phyloP scores from a whole-genome alignment of 2,888 invertebrate genomes.

The Palloptera scutellata region DNA sequence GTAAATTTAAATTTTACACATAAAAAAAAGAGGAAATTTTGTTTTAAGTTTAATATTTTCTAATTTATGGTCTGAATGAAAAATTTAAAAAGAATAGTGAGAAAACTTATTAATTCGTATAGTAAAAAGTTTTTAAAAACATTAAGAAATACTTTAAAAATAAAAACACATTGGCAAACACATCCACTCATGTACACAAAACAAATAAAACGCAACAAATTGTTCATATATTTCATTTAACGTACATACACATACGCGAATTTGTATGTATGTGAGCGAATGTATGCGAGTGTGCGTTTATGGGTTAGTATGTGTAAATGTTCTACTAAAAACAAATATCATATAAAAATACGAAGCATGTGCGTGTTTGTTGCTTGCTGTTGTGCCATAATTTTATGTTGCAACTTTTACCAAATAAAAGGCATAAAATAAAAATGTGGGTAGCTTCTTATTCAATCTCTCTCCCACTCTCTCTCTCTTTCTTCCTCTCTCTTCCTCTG shows the following conservation, averaged over 20 bases:
- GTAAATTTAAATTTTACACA: too few species aligned
- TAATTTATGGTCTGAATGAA: too few species aligned
- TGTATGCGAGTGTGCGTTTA: conserved; percentile 4
- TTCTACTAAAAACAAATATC: background rate
- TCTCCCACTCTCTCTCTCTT: background rate
- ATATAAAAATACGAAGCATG: background rate
- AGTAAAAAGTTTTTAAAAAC: too few species aligned
- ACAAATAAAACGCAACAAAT: too few species aligned
- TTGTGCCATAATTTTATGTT: background rate
- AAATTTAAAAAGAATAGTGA: too few species aligned
- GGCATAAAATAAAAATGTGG: background rate
- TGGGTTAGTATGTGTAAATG: background rate
- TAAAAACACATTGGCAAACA: too few species aligned
- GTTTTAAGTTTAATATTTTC: too few species aligned
- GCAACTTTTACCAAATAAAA: background rate
- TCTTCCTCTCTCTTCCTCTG: too few species aligned
- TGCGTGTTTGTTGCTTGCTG: background rate
- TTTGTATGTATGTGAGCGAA: conserved; percentile 4
- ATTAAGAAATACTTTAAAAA: too few species aligned
- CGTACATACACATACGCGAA: background rate
- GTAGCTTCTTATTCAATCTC: background rate
- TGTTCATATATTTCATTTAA: background rate
- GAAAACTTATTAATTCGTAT: too few species aligned
- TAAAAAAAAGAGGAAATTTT: too few species aligned
- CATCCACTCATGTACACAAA: too few species aligned